Percentiles rank a stretch among this genome's conserved stretches.
Evolutionary conservation across 2,888 invertebrate genomes (phyloP).

Genomic region (Cataglyphis rosenhaueri): DNA sequence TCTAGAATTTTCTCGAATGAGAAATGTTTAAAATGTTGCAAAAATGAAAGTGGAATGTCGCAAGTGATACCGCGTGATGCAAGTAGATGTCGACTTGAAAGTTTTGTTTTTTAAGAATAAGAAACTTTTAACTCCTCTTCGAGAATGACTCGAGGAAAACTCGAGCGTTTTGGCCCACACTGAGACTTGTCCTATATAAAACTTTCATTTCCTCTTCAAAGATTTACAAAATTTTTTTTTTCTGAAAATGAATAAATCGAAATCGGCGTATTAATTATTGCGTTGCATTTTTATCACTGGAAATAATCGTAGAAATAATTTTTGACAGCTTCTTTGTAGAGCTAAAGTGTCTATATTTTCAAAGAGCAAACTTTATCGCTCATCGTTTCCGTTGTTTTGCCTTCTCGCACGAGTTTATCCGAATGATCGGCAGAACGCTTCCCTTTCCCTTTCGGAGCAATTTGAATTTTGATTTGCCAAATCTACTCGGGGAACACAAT

Average conservation of each 20-base stretch:
- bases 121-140: not conserved
- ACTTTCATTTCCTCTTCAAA: not conserved
- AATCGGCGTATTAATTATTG: not conserved
- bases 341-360: not conserved
- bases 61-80: not conserved
- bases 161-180: not conserved
- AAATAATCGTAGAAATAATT: too few species aligned
- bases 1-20: not conserved
- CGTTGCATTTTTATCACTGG: not conserved
- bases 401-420: not conserved
- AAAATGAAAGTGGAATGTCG: not conserved
- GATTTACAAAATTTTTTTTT: not conserved
- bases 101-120: not conserved
- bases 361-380: not conserved
- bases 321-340: not conserved
- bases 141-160: not conserved
- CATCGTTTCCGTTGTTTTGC: not conserved
- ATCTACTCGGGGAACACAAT: conserved; percentile 34
- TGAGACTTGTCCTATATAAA: not conserved
- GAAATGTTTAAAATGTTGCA: too few species aligned
- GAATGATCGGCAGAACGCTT: not conserved
- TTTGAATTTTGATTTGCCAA: conserved; percentile 47
- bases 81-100: not conserved
- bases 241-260: not conserved
- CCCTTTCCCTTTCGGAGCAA: not conserved